These are phyloP conservation scores for Agrypnia vestita DNA, from an alignment of 1,140 invertebrate genomes.

Conservation along the genomic window DNA sequence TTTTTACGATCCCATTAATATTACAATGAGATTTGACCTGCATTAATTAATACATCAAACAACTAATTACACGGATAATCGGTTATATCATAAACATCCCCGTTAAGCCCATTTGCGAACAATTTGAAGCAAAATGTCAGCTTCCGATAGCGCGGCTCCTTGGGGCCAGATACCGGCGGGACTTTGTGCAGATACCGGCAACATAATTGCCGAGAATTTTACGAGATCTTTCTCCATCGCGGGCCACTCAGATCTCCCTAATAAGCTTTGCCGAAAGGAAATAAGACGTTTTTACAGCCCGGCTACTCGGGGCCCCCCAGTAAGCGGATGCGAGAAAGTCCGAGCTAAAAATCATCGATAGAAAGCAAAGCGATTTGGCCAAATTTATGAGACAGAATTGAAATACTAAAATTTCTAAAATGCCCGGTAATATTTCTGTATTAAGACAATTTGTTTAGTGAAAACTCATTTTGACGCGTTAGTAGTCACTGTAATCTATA, in stretches of 20 bases:
- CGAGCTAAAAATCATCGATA: no score
- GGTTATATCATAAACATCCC: conserved; percentile 3
- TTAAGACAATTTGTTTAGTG: no score
- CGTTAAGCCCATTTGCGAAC: not conserved
- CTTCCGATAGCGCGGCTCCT: conserved; percentile 7
- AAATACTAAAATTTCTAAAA: no score
- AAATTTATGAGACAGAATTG: no score
- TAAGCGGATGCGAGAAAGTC: not conserved
- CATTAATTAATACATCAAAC: no score
- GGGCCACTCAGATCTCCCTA: conserved; percentile 27
- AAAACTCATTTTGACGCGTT: no score
- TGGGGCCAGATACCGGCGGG: not conserved
- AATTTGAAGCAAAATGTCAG: conserved; percentile 6
- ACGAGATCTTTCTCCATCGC: conserved; percentile 33
- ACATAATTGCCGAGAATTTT: conserved; percentile 56
- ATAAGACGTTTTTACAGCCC: conserved; percentile 56
- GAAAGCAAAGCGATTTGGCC: no score
- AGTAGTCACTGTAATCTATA: no score
- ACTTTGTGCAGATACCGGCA: conserved; percentile 37
- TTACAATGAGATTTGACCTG: no score
- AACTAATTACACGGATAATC: no score
- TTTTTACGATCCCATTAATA: no score
- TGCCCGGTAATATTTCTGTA: no score
- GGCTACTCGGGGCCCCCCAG: not conserved
- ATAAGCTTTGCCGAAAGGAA: conserved; percentile 49